Base-by-base conservation (phyloP, 2,797 vertebrate species). In the Eurystomus glaucurus region DNA sequence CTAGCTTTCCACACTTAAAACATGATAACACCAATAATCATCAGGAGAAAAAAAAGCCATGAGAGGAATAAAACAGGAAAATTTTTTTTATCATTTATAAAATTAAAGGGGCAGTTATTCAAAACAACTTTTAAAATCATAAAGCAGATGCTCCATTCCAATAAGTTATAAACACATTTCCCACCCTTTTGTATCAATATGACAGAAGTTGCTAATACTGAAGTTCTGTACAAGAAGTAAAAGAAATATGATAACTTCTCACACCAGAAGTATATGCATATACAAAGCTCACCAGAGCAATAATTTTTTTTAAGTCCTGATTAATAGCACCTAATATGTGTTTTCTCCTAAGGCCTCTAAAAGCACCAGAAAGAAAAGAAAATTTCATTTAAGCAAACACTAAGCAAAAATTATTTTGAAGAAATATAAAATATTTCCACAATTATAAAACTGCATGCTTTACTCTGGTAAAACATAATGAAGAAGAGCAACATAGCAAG, bases 401-500 rank as follows among this genome's bases (percentile, higher is more conserved):
- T 76, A 52, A 66, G 26, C 1, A 1, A 33, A 21, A 72, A 20
- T 54, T 60, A 68, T 41, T 89, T 78, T 60, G 45, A 91, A 81
- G 25, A 88, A 85, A 45, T n/a, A 31, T 64, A 51, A 82, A 89
- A 48, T 14, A 48, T 45, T 75, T 70, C 18, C 71, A 62, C 45
- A 29, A 58, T 25, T 51, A 68, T n/a, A 46, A 64, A 54, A 26
- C 35, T 26, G 20, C 13, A 35, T 9, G 25, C 15, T 62, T 69
- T 61, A 61, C 28, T 52, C 51, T 23, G 8, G 35, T 29, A 68
- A 90, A 93, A 50, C 3, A 51, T 21, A 41, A 86, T 31, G n/a
- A 88, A 84, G 45, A 31, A 71, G 85, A 57, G 28, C 41, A 82
- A 64, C 33, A 23, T 6, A 82, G 18, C 26, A 89, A 88, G 16